A percentile compares a stretch with the other conserved stretches of the same genome.
Conservation (phyloP, 1,140 invertebrate genomes). For the Zaprionus ghesquierei region DNA sequence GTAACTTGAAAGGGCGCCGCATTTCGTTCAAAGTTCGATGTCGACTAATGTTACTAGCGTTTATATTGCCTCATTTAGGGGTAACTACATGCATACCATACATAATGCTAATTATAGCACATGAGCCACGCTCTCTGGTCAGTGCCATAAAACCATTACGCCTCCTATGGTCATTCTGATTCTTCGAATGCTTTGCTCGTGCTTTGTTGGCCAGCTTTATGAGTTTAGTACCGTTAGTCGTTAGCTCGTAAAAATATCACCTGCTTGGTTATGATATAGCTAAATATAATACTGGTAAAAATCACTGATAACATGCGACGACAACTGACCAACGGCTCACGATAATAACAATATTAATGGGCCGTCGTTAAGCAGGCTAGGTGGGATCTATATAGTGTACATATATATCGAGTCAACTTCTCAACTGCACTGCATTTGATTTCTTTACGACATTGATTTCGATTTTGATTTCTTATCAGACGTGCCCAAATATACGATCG, state of each 20-base stretch:
- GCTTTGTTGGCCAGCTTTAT: conserved; percentile 29
- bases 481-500: background rate
- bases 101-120: conserved; percentile 45
- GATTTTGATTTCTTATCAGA: background rate
- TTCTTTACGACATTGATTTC: background rate
- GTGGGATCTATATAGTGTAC: background rate
- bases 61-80: conserved; percentile 12
- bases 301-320: conserved; percentile 15
- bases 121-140: conserved; percentile 39
- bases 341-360: conserved; percentile 46
- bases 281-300: conserved; percentile 12
- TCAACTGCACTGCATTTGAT: background rate
- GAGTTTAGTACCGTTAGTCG: conserved; percentile 1
- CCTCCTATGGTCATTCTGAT: conserved; percentile 53
- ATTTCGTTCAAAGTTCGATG: conserved; percentile 41
- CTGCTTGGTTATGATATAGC: background rate
- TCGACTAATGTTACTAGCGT: conserved; percentile 2
- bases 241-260: background rate
- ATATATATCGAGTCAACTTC: background rate
- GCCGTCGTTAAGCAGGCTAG: conserved; percentile 25
- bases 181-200: conserved; percentile 26
- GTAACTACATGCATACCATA: conserved; percentile 15
- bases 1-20: conserved; percentile 45
- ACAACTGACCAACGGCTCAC: conserved; percentile 48
- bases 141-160: conserved; percentile 13